Conservation (phyloP, 2,797 vertebrate species). For the Nyctalus aviator region DNA sequence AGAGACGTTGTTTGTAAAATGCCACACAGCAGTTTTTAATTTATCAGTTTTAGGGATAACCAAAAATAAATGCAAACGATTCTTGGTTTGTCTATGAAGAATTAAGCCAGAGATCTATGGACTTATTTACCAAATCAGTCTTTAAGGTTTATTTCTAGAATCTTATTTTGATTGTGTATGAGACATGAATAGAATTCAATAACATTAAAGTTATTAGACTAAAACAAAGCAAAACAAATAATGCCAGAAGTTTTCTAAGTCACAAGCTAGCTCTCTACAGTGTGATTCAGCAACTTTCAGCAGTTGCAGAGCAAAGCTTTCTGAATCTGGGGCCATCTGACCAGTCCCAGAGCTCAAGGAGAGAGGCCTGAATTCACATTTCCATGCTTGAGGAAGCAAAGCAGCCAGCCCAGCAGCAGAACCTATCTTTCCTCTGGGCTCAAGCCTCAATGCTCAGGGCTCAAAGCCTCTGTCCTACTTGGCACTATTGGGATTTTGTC, state of each 20-base stretch:
- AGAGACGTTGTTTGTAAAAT: slow-evolving; percentile 16
- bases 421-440: neutral
- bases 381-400: slow-evolving; percentile 40
- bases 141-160: slow-evolving; percentile 77
- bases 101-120: slow-evolving; percentile 60
- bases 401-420: neutral
- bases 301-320: slow-evolving; percentile 68
- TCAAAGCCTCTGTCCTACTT: neutral
- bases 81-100: slow-evolving; percentile 80
- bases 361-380: slow-evolving; percentile 36
- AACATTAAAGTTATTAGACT: slow-evolving; percentile 50
- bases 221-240: slow-evolving; percentile 74
- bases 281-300: slow-evolving; percentile 78
- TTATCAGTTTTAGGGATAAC: slow-evolving; percentile 78
- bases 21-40: slow-evolving; percentile 78
- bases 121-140: slow-evolving; percentile 65
- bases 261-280: slow-evolving; percentile 73
- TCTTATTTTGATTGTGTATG: slow-evolving; percentile 74
- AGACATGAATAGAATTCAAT: slow-evolving; percentile 76
- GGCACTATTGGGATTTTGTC: slow-evolving; percentile 10
- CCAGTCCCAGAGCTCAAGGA: neutral
- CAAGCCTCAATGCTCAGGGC: neutral
- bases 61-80: slow-evolving; percentile 83
- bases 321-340: slow-evolving; percentile 69
- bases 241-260: slow-evolving; percentile 74